These are phyloP conservation scores for Acrocera orbiculus DNA, from an alignment of 2,888 invertebrate genomes.

Conservation along the genomic window DNA sequence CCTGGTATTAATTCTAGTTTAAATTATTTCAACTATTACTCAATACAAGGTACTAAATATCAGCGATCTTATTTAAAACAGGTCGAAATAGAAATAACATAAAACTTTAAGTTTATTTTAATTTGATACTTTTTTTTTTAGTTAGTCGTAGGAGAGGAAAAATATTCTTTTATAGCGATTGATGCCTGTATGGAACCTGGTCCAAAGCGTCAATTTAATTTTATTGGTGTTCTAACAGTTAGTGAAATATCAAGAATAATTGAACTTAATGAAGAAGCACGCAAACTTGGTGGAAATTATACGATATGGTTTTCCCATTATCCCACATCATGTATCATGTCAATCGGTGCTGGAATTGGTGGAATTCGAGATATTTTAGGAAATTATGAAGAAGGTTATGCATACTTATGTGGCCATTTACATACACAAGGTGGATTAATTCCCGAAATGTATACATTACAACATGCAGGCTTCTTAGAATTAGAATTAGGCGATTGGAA, in stretches of 20 bases:
- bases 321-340: slow-evolving; percentile 70
- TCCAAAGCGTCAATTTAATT: slow-evolving; percentile 74
- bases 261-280: slow-evolving; percentile 38
- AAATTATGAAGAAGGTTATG: slow-evolving; percentile 42
- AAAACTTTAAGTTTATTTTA: not conserved
- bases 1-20: slow-evolving; percentile 44
- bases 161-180: slow-evolving; percentile 65
- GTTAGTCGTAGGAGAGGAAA: slow-evolving; percentile 35
- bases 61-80: slow-evolving; percentile 57
- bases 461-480: slow-evolving; percentile 66
- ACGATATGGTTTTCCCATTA: slow-evolving; percentile 80
- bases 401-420: slow-evolving; percentile 78
- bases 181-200: slow-evolving; percentile 81
- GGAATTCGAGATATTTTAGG: slow-evolving; percentile 41
- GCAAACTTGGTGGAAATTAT: slow-evolving; percentile 35
- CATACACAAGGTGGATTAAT: slow-evolving; percentile 67
- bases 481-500: slow-evolving; percentile 88
- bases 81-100: slow-evolving; percentile 16
- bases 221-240: slow-evolving; percentile 54
- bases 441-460: slow-evolving; percentile 71
- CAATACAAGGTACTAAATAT: slow-evolving; percentile 54
- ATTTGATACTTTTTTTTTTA: slow-evolving; percentile 12
- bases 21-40: slow-evolving; percentile 63
- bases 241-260: slow-evolving; percentile 40
- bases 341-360: slow-evolving; percentile 35